Conservation (phyloP, 1,140 invertebrate species). For the Drosophila kepulauana region DNA sequence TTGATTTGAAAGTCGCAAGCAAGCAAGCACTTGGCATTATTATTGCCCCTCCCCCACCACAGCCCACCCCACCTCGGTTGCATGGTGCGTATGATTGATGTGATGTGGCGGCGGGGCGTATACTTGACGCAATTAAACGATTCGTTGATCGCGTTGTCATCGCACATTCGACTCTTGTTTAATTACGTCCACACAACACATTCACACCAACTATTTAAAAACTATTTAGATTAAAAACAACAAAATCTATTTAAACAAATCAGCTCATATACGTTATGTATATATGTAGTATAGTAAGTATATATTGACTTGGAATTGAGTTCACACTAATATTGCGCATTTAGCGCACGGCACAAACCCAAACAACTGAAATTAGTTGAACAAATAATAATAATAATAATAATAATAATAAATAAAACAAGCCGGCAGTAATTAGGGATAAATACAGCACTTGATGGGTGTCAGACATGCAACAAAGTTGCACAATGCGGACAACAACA, state of each 20-base stretch:
- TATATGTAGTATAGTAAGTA: too few relatives aligned
- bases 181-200: not conserved
- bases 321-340: constrained; percentile 23
- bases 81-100: constrained; percentile 27
- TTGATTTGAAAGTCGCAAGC: constrained; percentile 8
- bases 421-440: constrained; percentile 9
- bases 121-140: constrained; percentile 15
- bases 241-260: not conserved
- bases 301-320: not conserved
- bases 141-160: not conserved
- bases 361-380: not conserved
- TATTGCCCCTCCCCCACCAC: not conserved
- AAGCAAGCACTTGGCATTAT: not conserved
- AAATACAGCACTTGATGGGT: constrained; percentile 10
- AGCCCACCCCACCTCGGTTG: not conserved
- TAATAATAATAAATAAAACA: not conserved
- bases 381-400: not conserved
- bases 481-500: not conserved
- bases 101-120: not conserved
- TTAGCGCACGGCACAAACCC: constrained; percentile 1
- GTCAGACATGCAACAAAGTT: constrained; percentile 11
- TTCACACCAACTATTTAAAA: not conserved
- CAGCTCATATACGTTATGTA: not conserved
- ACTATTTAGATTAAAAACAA: not conserved
- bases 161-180: not conserved